Evolutionary conservation across 1,140 invertebrate genomes (phyloP).

Genomic region (Eupeodes corollae): DNA sequence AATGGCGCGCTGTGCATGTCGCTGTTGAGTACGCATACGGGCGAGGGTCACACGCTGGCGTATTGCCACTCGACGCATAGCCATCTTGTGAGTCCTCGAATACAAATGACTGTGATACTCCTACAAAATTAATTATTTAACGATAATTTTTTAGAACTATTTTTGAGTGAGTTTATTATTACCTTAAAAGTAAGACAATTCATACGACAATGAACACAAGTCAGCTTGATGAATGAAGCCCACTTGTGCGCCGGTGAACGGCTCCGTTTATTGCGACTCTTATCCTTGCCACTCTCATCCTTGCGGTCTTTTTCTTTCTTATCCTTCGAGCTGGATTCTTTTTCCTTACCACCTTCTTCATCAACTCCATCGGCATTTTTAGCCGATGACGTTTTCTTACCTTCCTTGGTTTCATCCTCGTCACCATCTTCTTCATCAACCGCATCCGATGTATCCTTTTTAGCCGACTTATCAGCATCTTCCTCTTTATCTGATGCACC

Average conservation of each 20-base stretch:
- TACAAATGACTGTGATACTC: conserved; percentile 60
- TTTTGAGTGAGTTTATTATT: conserved; percentile 14
- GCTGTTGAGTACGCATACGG: conserved; percentile 60
- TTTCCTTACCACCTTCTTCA: conserved; percentile 15
- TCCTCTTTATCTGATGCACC: conserved; percentile 12
- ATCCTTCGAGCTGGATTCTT: conserved; percentile 3
- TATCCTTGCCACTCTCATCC: conserved; percentile 15
- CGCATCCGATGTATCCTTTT: conserved; percentile 29
- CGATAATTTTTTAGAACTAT: not conserved
- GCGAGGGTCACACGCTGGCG: conserved; percentile 58
- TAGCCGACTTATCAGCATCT: conserved; percentile 18
- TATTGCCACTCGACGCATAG: conserved; percentile 57
- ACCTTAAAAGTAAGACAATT: conserved; percentile 61
- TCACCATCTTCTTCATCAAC: conserved; percentile 36
- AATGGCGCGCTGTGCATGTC: conserved; percentile 56
- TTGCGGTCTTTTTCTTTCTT: conserved; percentile 10
- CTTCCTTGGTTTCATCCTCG: conserved; percentile 13
- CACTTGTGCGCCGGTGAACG: conserved; percentile 32
- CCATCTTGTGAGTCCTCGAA: conserved; percentile 52
- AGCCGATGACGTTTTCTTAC: conserved; percentile 13
- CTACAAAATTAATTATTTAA: conserved; percentile 25
- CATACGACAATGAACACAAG: conserved; percentile 61
- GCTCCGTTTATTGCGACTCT: conserved; percentile 9
- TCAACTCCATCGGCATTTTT: conserved; percentile 10
- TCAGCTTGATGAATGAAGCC: conserved; percentile 51